A percentile compares a stretch with the other conserved stretches of the same genome.
phyloP scores from a whole-genome alignment of 1,140 invertebrate species.

The Oncopeltus fasciatus region DNA sequence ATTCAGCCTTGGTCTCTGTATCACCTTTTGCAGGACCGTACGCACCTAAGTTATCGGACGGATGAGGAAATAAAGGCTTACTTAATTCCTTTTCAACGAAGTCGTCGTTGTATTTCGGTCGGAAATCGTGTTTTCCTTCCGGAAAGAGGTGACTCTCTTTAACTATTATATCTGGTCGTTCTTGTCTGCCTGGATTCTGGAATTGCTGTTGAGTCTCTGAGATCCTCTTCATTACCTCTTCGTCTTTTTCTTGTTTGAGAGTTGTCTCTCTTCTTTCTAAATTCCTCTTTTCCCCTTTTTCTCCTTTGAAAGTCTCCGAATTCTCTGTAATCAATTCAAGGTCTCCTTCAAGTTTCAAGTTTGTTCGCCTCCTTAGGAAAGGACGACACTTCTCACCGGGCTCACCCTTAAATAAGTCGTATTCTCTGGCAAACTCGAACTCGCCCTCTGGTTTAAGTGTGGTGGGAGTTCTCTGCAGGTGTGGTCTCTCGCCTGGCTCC shows the following conservation, averaged over 20 bases:
- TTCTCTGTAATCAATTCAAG: conserved; percentile 18
- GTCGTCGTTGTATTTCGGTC: not conserved
- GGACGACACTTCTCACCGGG: conserved; percentile 8
- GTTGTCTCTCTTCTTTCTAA: not conserved
- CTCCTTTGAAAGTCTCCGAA: conserved; percentile 18
- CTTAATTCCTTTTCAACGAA: not conserved
- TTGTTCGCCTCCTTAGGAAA: conserved; percentile 18
- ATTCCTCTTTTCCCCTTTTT: not conserved
- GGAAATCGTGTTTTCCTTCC: not conserved
- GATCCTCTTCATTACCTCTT: conserved; percentile 7
- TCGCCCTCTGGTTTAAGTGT: conserved; percentile 20
- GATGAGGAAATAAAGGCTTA: not conserved
- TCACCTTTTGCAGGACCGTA: not conserved
- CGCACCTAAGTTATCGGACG: not conserved
- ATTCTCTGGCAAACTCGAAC: conserved; percentile 13
- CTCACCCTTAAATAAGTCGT: not conserved
- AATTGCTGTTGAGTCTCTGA: conserved; percentile 15
- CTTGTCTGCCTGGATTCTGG: not conserved
- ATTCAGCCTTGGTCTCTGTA: conserved; percentile 12
- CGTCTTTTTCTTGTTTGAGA: conserved; percentile 11
- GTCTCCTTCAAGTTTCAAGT: conserved; percentile 21
- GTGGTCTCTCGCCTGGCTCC: not conserved
- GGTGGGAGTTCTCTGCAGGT: not conserved
- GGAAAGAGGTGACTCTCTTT: not conserved
- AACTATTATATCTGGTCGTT: not conserved